Base-by-base conservation (phyloP, 1,140 invertebrate species). In the Riptortus pedestris region DNA sequence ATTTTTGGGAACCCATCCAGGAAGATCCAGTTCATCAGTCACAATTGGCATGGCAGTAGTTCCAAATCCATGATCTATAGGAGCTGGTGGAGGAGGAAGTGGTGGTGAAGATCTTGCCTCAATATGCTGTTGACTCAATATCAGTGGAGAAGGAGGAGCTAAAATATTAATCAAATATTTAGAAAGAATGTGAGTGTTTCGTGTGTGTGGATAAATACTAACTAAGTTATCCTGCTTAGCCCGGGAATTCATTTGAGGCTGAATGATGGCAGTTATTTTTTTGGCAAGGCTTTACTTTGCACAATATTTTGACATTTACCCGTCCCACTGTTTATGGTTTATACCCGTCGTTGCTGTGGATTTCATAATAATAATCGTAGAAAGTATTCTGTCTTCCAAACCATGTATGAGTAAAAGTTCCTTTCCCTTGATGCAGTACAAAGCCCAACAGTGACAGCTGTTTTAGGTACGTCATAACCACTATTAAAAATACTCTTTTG, bases 1-100 rank as follows among this genome's bases (percentile, higher is more conserved):
- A 77, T 90, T 91, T 71, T 94, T 93, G 27, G 95, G 95, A 51
- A 95, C 88, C 90, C 92, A 86, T 70, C 89, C 83, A 51, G 89
- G 88, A 38, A 91, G 73, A 75, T 91, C 88, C 69, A 89, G 86
- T 72, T 91, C 88, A 66, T 90, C 87, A 0, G 88, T 88, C 29
- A 92, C 87, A 66, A 92, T 91, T 0, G 87, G 85, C 58, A 87
- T 85, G 24, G 61, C 22, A 65, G 77, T 78, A n/a, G 28, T 59
- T 22, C 47, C 59, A 1, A 43, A 33, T 11, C 29, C 58, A 69
- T 87, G 83, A 68, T 87, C 82, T n/a, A 83, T 83, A 26, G 83
- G 82, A n/a, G 86, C 84, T 24, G 91, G 90, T 9, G 90, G 91
- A 24, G 79, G 78, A 5, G 91, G 90, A 70, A 92, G 77, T 11